phyloP scores from a whole-genome alignment of 92 coral and sea anemone genomes.

The Montipora capitata region DNA sequence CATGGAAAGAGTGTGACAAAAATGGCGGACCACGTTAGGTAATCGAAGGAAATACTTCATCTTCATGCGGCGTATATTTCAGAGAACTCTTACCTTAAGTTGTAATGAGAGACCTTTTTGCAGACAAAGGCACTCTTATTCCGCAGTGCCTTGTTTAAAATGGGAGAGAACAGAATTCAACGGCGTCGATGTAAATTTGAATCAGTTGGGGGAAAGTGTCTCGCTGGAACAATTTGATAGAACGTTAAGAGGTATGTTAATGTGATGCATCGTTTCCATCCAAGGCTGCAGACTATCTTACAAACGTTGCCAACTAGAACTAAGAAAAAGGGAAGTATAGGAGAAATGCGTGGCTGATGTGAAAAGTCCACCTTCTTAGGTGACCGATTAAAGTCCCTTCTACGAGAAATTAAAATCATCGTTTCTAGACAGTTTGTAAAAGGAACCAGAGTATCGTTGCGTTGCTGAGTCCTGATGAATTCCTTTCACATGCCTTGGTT shows the following conservation, averaged over 20 bases:
- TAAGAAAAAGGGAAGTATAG: not conserved
- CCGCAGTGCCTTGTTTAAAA: slow-evolving; percentile 29
- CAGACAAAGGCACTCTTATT: not conserved
- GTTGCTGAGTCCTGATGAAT: too few relatives aligned
- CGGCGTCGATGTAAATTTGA: slow-evolving; percentile 81
- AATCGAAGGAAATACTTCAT: not conserved
- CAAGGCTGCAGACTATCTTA: not conserved
- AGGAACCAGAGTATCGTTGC: too few relatives aligned
- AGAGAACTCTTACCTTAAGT: not conserved
- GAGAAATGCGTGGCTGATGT: not conserved
- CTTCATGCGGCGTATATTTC: slow-evolving; percentile 3
- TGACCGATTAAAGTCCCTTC: too few relatives aligned
- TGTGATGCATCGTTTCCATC: not conserved
- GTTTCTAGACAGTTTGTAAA: too few relatives aligned
- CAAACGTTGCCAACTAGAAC: too few relatives aligned
- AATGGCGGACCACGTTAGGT: too few relatives aligned
- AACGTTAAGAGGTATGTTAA: slow-evolving; percentile 69
- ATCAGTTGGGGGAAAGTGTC: slow-evolving; percentile 50
- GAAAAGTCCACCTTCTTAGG: not conserved
- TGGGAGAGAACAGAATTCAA: slow-evolving; percentile 82
- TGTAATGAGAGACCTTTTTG: not conserved
- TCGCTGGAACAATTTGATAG: slow-evolving; percentile 57
- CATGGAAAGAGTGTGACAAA: too few relatives aligned
- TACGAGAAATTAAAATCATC: too few relatives aligned
- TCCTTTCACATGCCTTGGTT: too few relatives aligned